Conservation (phyloP, 2,888 invertebrate species). For the Embidobia sp. region DNA sequence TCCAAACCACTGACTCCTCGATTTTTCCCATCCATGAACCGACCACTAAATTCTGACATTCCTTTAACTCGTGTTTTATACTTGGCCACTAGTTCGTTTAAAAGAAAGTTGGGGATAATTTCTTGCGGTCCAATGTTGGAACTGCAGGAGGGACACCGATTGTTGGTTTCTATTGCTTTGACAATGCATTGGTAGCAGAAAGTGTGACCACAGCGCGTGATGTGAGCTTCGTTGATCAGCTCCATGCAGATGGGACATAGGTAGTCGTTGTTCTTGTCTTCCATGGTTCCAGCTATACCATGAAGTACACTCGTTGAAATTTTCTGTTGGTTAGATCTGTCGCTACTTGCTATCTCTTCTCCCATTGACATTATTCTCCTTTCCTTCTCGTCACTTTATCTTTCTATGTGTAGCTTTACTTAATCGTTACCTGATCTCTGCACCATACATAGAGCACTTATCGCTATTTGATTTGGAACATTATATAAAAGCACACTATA, state of each 20-base stretch:
- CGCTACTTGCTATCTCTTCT: constrained; percentile 67
- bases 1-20: constrained; percentile 70
- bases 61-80: constrained; percentile 84
- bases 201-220: constrained; percentile 95
- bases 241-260: constrained; percentile 94
- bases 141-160: constrained; percentile 93
- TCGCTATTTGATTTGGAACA: constrained; percentile 20
- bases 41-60: constrained; percentile 79
- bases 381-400: neutral
- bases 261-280: constrained; percentile 86
- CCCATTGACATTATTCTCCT: constrained; percentile 25
- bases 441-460: too few relatives aligned
- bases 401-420: too few relatives aligned
- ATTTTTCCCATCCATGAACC: constrained; percentile 68
- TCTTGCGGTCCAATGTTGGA: constrained; percentile 86
- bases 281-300: constrained; percentile 85
- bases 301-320: constrained; percentile 82
- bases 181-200: constrained; percentile 93
- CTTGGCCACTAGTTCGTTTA: constrained; percentile 91
- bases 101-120: constrained; percentile 92
- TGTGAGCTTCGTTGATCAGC: constrained; percentile 93
- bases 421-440: too few relatives aligned
- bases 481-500: constrained; percentile 13
- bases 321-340: constrained; percentile 73
- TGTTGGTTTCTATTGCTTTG: constrained; percentile 85